These are phyloP conservation scores for Lasioglossum oenotherae DNA, from an alignment of 2,888 invertebrate genomes.

Conservation along the genomic window DNA sequence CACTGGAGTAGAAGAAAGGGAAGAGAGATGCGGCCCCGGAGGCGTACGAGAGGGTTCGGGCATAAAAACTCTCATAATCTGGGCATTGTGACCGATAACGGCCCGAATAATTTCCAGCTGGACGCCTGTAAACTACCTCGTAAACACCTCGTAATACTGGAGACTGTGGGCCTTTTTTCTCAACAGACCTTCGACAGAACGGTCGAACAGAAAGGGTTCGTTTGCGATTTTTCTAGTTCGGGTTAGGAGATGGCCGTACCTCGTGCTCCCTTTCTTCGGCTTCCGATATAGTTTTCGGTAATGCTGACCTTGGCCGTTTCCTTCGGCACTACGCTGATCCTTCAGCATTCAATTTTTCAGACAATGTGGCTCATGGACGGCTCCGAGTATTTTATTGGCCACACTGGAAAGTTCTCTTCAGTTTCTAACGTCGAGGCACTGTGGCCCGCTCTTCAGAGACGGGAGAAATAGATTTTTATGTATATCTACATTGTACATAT, in stretches of 20 bases:
- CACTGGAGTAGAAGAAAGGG: background rate
- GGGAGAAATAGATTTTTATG: too few relatives aligned
- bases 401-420: too few relatives aligned
- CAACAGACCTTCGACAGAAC: conserved; percentile 19
- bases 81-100: conserved; percentile 67
- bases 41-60: conserved; percentile 29
- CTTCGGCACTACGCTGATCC: background rate
- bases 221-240: conserved; percentile 46
- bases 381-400: too few relatives aligned
- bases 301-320: background rate
- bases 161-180: conserved; percentile 24
- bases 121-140: conserved; percentile 70
- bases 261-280: background rate
- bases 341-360: too few relatives aligned
- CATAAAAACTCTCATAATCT: conserved; percentile 72
- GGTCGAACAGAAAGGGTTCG: conserved; percentile 53
- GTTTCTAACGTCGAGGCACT: too few relatives aligned
- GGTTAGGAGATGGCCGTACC: background rate
- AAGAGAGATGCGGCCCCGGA: background rate
- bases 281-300: conserved; percentile 10
- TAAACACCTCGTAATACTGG: conserved; percentile 75
- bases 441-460: too few relatives aligned
- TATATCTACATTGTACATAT: too few relatives aligned
- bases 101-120: conserved; percentile 71
- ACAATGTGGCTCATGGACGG: too few relatives aligned